Evolutionary conservation across 2,113 vertebrate genomes (phyloP).

Genomic region (Hyaena hyaena): DNA sequence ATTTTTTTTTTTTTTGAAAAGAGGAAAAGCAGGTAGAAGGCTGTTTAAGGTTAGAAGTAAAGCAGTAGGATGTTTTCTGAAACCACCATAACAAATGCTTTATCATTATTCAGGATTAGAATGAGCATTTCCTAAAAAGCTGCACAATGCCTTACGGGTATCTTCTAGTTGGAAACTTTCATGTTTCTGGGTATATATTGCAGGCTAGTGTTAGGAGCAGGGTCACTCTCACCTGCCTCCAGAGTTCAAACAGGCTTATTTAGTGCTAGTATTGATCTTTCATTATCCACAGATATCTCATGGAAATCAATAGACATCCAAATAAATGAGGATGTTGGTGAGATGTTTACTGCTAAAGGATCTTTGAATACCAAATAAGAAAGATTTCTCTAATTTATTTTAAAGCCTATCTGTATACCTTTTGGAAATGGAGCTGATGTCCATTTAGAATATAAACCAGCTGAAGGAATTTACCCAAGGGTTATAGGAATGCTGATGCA

Average conservation of each 20-base stretch:
- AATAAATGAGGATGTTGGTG: not conserved
- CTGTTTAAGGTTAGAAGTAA: not conserved
- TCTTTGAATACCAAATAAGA: not conserved
- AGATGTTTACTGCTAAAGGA: not conserved
- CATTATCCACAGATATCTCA: not conserved
- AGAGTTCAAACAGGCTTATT: not conserved
- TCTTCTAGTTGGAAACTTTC: not conserved
- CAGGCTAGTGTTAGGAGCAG: not conserved
- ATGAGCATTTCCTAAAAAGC: not conserved
- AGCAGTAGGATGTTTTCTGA: not conserved
- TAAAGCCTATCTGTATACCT: not conserved
- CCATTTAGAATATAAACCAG: not conserved
- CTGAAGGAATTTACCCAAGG: not conserved
- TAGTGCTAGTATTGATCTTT: not conserved
- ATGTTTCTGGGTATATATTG: not conserved
- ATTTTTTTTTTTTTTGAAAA: not conserved
- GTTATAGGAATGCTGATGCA: too few species aligned
- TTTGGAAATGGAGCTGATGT: not conserved
- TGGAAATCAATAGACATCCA: not conserved
- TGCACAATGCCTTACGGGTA: not conserved
- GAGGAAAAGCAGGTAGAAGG: not conserved
- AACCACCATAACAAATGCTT: not conserved
- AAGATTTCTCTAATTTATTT: not conserved
- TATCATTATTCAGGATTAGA: not conserved
- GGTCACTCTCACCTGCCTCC: not conserved